phyloP scores from a whole-genome alignment of 2,797 vertebrate genomes.

The Oryzias sinensis region DNA sequence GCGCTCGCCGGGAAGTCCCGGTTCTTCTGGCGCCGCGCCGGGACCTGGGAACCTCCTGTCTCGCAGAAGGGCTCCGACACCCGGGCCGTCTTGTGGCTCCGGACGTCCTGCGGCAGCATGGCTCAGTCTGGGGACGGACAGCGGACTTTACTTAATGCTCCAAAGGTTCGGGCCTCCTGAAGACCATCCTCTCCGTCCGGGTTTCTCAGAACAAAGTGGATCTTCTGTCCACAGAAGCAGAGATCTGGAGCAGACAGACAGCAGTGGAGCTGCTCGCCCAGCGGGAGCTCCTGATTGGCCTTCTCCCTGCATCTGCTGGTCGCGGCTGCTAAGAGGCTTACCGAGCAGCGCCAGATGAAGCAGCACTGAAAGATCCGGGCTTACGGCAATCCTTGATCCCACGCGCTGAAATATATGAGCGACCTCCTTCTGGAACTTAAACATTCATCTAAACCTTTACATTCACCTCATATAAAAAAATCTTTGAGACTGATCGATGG shows the following conservation, averaged over 20 bases:
- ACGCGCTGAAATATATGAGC: background rate
- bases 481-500: too few relatives aligned
- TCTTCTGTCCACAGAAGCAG: background rate
- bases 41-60: slow-evolving; percentile 23
- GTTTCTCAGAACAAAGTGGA: too few relatives aligned
- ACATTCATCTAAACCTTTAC: background rate
- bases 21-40: slow-evolving; percentile 32
- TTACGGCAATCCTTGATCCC: slow-evolving; percentile 37
- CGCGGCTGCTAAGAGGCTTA: slow-evolving; percentile 66
- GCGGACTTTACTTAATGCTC: background rate
- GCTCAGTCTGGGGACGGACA: background rate
- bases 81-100: slow-evolving; percentile 38
- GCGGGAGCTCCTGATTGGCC: slow-evolving; percentile 60
- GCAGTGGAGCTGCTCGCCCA: slow-evolving; percentile 42
- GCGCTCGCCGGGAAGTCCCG: slow-evolving; percentile 42
- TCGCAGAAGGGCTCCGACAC: slow-evolving; percentile 51
- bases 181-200: slow-evolving; percentile 1
- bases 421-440: background rate
- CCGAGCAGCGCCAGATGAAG: slow-evolving; percentile 43
- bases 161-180: background rate
- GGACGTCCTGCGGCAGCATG: slow-evolving; percentile 62
- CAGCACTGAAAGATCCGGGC: slow-evolving; percentile 50
- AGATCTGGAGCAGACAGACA: slow-evolving; percentile 20
- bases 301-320: slow-evolving; percentile 57
- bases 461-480: background rate